Percentiles rank a stretch among this genome's conserved stretches.
These are phyloP conservation scores for Polyodon spathula DNA, from an alignment of 2,113 vertebrate species.

Conservation along the genomic window DNA sequence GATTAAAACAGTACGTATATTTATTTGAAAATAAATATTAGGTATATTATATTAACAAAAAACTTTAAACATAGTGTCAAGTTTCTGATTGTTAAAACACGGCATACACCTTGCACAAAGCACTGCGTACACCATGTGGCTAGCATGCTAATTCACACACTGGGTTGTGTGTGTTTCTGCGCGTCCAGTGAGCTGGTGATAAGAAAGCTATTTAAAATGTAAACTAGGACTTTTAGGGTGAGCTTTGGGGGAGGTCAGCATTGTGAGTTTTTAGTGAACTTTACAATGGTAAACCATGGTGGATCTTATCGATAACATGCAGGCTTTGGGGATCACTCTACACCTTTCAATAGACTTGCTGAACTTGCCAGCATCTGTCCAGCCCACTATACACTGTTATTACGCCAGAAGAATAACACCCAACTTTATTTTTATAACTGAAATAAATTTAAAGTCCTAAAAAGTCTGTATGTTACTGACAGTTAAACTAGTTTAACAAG, in stretches of 20 bases:
- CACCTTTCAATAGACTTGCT: background rate
- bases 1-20: too few species aligned
- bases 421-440: too few species aligned
- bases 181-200: background rate
- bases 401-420: too few species aligned
- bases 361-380: background rate
- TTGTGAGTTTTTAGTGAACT: conserved; percentile 1
- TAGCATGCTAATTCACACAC: background rate
- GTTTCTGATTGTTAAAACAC: too few species aligned
- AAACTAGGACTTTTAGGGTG: background rate
- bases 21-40: too few species aligned
- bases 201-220: background rate
- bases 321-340: background rate
- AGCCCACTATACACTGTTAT: too few species aligned
- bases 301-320: background rate
- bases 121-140: background rate
- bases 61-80: too few species aligned
- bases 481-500: too few species aligned
- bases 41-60: too few species aligned
- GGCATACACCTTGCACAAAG: too few species aligned
- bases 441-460: too few species aligned
- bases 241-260: background rate
- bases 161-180: background rate
- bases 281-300: background rate
- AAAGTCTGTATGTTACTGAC: too few species aligned